Conservation (phyloP, 2,888 invertebrate species). For the Eristalis intricaria region DNA sequence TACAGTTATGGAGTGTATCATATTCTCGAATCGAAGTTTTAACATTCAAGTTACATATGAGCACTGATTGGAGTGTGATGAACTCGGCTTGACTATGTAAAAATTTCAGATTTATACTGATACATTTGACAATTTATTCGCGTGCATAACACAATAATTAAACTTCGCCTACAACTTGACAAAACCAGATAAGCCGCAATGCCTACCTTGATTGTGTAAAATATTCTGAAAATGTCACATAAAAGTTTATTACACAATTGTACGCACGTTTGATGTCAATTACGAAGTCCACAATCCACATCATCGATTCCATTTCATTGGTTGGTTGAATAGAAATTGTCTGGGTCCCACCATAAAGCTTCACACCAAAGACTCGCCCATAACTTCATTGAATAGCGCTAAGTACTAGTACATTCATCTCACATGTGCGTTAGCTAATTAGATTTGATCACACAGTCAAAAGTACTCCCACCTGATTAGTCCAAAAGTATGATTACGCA, state of each 20-base stretch:
- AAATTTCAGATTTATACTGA: too few species aligned
- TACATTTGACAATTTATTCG: too few species aligned
- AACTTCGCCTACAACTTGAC: background rate
- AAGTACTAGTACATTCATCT: background rate
- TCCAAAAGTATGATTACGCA: slow-evolving; percentile 4
- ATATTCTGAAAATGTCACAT: background rate
- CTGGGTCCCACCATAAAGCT: background rate
- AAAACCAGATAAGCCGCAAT: background rate
- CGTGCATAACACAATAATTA: background rate
- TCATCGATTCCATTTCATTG: slow-evolving; percentile 20
- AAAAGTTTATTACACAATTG: slow-evolving; percentile 12
- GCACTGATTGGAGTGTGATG: too few species aligned
- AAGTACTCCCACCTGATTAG: slow-evolving; percentile 2
- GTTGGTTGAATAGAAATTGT: background rate
- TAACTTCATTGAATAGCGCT: background rate
- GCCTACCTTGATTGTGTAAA: background rate
- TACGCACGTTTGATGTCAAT: slow-evolving; percentile 21
- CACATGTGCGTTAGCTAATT: slow-evolving; percentile 27
- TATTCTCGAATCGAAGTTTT: too few species aligned
- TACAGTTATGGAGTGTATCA: too few species aligned
- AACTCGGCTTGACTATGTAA: too few species aligned
- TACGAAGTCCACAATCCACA: slow-evolving; percentile 20
- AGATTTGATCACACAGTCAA: background rate
- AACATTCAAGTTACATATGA: too few species aligned
- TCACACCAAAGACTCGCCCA: background rate